Conservation (phyloP, 2,888 invertebrate species). For the Geophilus truncorum region DNA sequence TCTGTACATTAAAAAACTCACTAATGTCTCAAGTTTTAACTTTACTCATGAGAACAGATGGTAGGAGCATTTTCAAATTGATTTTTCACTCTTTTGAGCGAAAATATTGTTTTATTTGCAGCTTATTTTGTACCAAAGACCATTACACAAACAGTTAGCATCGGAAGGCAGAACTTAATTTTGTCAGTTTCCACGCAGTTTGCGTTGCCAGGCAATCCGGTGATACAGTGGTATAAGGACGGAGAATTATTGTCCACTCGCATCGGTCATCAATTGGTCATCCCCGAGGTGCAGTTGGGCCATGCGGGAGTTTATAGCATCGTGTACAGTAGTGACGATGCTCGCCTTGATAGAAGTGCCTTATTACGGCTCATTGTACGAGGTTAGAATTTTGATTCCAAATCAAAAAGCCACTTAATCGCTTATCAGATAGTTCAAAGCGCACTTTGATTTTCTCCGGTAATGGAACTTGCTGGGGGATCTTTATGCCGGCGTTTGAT, state of each 20-base stretch:
- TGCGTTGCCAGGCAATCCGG: slow-evolving; percentile 28
- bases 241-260: slow-evolving; percentile 9
- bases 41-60: slow-evolving; percentile 25
- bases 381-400: slow-evolving; percentile 19
- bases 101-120: neutral
- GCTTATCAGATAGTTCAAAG: neutral
- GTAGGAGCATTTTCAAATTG: neutral
- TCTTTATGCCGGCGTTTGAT: neutral
- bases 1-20: neutral
- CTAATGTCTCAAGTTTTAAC: slow-evolving; percentile 11
- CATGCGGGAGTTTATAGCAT: slow-evolving; percentile 32
- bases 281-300: slow-evolving; percentile 22
- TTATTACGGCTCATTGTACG: slow-evolving; percentile 31
- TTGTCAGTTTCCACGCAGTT: slow-evolving; percentile 29
- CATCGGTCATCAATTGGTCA: neutral
- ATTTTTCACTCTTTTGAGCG: neutral
- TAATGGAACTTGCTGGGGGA: neutral
- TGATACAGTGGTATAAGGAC: slow-evolving; percentile 27
- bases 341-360: slow-evolving; percentile 29
- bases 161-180: neutral
- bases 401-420: neutral
- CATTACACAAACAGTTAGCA: slow-evolving; percentile 27
- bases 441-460: neutral
- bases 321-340: slow-evolving; percentile 12
- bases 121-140: slow-evolving; percentile 29